Evolutionary conservation across 2,888 invertebrate species (phyloP).

Genomic region (Neoscelio sp.): DNA sequence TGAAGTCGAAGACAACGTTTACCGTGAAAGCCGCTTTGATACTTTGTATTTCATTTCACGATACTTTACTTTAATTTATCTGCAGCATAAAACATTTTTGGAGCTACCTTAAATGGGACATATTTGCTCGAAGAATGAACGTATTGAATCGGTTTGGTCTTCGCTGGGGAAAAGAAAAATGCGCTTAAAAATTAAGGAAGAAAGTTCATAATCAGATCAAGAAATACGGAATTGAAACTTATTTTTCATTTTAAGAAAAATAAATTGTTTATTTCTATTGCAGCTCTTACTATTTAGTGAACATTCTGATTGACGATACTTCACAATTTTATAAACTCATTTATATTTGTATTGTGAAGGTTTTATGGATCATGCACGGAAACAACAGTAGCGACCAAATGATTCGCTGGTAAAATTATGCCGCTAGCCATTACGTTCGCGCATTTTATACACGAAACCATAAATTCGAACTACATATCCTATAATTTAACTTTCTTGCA

Average conservation of each 20-base stretch:
- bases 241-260: constrained; percentile 9
- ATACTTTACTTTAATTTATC: constrained; percentile 23
- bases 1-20: background rate
- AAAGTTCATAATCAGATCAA: constrained; percentile 25
- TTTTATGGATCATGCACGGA: constrained; percentile 54
- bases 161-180: constrained; percentile 10
- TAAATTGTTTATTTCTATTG: constrained; percentile 1
- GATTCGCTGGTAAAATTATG: constrained; percentile 42
- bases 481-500: constrained; percentile 55
- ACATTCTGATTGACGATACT: constrained; percentile 33
- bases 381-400: constrained; percentile 34
- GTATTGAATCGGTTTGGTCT: constrained; percentile 9
- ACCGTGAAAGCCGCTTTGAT: constrained; percentile 30
- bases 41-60: constrained; percentile 20
- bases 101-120: background rate
- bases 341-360: constrained; percentile 31
- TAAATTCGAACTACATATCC: constrained; percentile 53
- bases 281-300: constrained; percentile 37
- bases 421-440: constrained; percentile 22
- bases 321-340: constrained; percentile 56
- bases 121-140: constrained; percentile 1
- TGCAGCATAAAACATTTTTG: constrained; percentile 18
- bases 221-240: constrained; percentile 8
- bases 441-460: constrained; percentile 55
- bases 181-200: constrained; percentile 21